These are phyloP conservation scores for Amphibalanus amphitrite DNA, from an alignment of 1,140 invertebrate species.

Conservation along the genomic window DNA sequence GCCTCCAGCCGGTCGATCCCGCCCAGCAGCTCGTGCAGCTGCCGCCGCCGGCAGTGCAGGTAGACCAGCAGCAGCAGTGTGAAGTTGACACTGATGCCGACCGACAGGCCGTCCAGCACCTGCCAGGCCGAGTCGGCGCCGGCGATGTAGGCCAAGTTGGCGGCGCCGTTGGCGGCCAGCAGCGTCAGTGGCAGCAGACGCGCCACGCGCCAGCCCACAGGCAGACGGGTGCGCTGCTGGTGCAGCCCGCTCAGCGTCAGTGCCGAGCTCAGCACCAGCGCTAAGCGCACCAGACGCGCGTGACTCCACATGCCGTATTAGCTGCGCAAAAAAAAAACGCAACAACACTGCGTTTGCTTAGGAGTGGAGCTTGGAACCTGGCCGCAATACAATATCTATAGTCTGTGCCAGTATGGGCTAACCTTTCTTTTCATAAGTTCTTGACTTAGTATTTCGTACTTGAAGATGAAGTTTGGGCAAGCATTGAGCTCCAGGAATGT, in stretches of 20 bases:
- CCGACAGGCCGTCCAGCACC: not conserved
- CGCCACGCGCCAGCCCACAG: not conserved
- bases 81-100: not conserved
- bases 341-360: no score
- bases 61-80: not conserved
- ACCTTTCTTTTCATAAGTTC: no score
- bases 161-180: no score
- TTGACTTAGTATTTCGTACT: no score
- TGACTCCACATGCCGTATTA: not conserved
- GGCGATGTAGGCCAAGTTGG: not conserved
- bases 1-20: not conserved
- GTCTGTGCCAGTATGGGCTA: no score
- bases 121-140: not conserved
- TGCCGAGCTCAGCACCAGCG: not conserved
- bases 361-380: no score
- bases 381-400: no score
- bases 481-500: no score
- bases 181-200: not conserved
- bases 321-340: no score
- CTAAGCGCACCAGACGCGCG: not conserved
- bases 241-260: not conserved
- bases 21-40: not conserved
- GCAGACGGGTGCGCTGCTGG: not conserved
- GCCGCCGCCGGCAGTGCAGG: not conserved
- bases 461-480: no score